phyloP scores from a whole-genome alignment of 2,113 vertebrate genomes.

The Paratilapia polleni region DNA sequence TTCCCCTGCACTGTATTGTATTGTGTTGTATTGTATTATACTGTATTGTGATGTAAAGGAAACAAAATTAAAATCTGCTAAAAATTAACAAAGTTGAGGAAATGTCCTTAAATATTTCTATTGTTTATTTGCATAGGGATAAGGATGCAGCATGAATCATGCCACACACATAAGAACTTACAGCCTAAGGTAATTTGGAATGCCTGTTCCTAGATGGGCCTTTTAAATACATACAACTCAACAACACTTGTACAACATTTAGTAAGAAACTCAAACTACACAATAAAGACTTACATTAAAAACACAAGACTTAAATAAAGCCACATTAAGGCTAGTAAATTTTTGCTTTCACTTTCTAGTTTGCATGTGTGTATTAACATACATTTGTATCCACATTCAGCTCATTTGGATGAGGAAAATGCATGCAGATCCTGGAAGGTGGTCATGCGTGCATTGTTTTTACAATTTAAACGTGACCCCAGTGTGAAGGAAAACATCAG shows the following conservation, averaged over 20 bases:
- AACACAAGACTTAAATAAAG: not conserved
- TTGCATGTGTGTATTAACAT: not conserved
- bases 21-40: no score
- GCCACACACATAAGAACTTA: not conserved
- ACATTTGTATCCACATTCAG: not conserved
- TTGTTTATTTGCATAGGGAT: not conserved
- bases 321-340: not conserved
- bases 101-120: not conserved
- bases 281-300: not conserved
- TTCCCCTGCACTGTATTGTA: not conserved
- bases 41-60: not conserved
- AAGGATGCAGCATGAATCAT: not conserved
- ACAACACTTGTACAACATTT: not conserved
- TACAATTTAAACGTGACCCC: not conserved
- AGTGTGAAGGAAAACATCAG: not conserved
- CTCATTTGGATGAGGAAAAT: not conserved
- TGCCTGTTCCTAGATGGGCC: not conserved
- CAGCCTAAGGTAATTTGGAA: not conserved
- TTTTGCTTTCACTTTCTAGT: not conserved
- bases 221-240: not conserved
- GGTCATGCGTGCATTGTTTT: not conserved
- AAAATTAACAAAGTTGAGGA: not conserved
- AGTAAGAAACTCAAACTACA: accelerated
- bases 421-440: not conserved
- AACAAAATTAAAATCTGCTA: not conserved